Evolutionary conservation across 1,140 invertebrate genomes (phyloP), one percentile per base, ranked within the genome.

Genomic region (Popillia japonica): DNA sequence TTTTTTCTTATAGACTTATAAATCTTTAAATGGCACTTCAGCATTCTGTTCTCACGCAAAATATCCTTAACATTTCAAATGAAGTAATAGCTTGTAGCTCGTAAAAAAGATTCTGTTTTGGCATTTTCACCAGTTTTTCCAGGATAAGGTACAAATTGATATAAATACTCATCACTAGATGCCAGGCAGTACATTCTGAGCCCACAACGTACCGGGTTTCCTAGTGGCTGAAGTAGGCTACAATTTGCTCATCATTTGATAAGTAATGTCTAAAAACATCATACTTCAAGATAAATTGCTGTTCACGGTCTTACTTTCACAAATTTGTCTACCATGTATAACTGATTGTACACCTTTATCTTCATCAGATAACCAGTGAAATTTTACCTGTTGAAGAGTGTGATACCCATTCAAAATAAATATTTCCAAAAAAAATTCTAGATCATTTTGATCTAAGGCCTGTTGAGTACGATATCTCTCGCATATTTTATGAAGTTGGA

Each of bases 191-290:
- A 88, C 77, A 84, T 59, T 84, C 89, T 89, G 81, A 85, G 89
- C 73, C 88, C 87, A 83, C 86, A 88, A 77, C 85, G 82, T 78
- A 89, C 87, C 72, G 87, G 86, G 2, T 82, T 89, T 89, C 72
- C 87, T 90, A 87, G 81, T 84, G 81, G 68, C 88, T 88, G 86
- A 86, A 89, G n/a, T n/a, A n/a, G n/a, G n/a, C 80, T 40, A 90
- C 85, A 87, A 89, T 89, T 79, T 84, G 81, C 83, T 89, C 88
- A 86, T 89, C 87, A 78, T 89, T 85, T 55, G 86, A 87, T 77
- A 87, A 83, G 79, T 86, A 80, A 76, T 82, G 79, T 80, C 84
- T 79, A 82, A 34, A 34, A 34, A 34, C 27, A 34, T 4, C 27
- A 34, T 34, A 86, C 14, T 44, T 44, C 14, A 44, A n/a, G 42